phyloP scores from a whole-genome alignment of 2,888 invertebrate genomes.

The Eubasilissa splendida region DNA sequence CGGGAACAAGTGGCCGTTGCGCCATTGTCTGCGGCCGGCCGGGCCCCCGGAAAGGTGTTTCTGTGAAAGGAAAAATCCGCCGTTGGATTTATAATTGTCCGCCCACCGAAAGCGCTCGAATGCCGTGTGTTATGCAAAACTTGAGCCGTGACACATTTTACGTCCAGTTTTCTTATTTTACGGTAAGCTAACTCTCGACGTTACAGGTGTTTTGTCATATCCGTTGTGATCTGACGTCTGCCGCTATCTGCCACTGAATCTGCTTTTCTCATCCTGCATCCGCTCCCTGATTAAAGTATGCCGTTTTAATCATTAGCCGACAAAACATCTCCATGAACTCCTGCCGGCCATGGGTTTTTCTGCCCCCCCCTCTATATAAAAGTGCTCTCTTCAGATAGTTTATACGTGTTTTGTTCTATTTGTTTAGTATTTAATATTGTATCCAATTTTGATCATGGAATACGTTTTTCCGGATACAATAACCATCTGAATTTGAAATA shows the following conservation, averaged over 20 bases:
- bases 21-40: conserved; percentile 3
- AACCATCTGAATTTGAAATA: no score
- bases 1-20: conserved; percentile 2
- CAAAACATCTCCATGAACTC: no score
- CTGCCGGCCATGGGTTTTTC: no score
- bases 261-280: neutral
- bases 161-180: conserved; percentile 27
- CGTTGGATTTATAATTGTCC: conserved; percentile 10
- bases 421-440: no score
- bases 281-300: no score
- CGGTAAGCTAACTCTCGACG: neutral
- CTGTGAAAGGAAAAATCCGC: neutral
- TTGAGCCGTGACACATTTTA: conserved; percentile 39
- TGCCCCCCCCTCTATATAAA: no score
- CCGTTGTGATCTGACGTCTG: neutral
- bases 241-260: neutral
- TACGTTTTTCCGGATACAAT: no score
- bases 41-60: conserved; percentile 21
- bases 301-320: no score
- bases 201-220: conserved; percentile 22
- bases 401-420: no score
- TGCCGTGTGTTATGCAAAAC: conserved; percentile 32
- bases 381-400: no score
- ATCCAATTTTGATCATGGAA: no score
- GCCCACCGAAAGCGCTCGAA: conserved; percentile 22